Conservation (phyloP, 2,888 invertebrate species). For the Eristalis intricaria region DNA sequence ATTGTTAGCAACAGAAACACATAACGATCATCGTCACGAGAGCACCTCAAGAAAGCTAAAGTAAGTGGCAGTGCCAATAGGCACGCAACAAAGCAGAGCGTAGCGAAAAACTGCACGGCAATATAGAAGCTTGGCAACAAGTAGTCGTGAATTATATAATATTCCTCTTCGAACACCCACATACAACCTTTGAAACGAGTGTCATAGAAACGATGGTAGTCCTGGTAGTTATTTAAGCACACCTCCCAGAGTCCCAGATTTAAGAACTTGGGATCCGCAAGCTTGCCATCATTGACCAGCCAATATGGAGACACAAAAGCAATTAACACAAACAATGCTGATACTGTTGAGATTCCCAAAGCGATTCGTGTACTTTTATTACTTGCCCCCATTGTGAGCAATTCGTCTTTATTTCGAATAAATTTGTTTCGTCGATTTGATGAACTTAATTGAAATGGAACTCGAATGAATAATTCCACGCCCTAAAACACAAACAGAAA, state of each 20-base stretch:
- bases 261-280: slow-evolving; percentile 89
- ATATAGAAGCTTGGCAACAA: slow-evolving; percentile 95
- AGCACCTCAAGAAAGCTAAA: slow-evolving; percentile 87
- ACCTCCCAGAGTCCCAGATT: slow-evolving; percentile 97
- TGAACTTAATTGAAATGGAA: slow-evolving; percentile 43
- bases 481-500: slow-evolving; percentile 72
- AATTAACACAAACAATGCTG: slow-evolving; percentile 88
- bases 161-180: slow-evolving; percentile 99
- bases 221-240: slow-evolving; percentile 94
- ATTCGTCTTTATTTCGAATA: background rate
- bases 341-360: slow-evolving; percentile 85
- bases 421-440: background rate
- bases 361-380: slow-evolving; percentile 82
- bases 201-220: slow-evolving; percentile 93
- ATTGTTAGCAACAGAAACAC: slow-evolving; percentile 88
- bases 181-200: slow-evolving; percentile 92
- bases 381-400: slow-evolving; percentile 79
- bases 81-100: slow-evolving; percentile 91
- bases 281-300: slow-evolving; percentile 91
- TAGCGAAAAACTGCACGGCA: slow-evolving; percentile 96
- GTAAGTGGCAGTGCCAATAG: slow-evolving; percentile 89
- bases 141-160: slow-evolving; percentile 95
- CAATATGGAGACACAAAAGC: slow-evolving; percentile 94
- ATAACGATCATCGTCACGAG: slow-evolving; percentile 89
- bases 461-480: slow-evolving; percentile 72